phyloP scores from a whole-genome alignment of 2,888 invertebrate species.

The Synanthedon formicaeformis region DNA sequence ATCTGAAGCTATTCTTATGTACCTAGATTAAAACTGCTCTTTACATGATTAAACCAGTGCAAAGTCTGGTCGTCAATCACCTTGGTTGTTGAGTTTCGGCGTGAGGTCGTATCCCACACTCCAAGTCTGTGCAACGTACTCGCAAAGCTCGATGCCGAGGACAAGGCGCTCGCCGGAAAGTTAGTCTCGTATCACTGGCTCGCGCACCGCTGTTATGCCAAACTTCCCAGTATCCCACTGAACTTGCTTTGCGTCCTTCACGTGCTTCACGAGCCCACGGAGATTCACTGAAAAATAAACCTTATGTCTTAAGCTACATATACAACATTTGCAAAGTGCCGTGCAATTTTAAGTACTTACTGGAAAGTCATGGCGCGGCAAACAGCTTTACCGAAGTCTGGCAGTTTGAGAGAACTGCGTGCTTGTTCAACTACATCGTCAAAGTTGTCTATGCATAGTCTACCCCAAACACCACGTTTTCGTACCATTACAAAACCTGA shows the following conservation, averaged over 20 bases:
- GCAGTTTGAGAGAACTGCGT: slow-evolving; percentile 72
- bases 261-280: slow-evolving; percentile 55
- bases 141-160: slow-evolving; percentile 73
- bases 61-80: background rate
- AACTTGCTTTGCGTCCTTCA: slow-evolving; percentile 43
- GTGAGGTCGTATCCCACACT: slow-evolving; percentile 79
- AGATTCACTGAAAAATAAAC: slow-evolving; percentile 31
- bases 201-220: slow-evolving; percentile 66
- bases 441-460: slow-evolving; percentile 79
- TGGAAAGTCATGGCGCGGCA: slow-evolving; percentile 82
- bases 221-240: slow-evolving; percentile 71
- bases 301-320: background rate
- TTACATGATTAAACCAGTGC: too few relatives aligned
- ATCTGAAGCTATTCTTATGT: too few relatives aligned
- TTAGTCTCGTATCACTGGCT: slow-evolving; percentile 71
- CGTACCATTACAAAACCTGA: slow-evolving; percentile 79
- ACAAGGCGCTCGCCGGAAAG: slow-evolving; percentile 76
- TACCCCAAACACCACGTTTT: slow-evolving; percentile 82
- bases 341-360: slow-evolving; percentile 47
- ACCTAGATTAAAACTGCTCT: too few relatives aligned
- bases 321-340: background rate
- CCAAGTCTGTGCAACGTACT: slow-evolving; percentile 75
- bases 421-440: slow-evolving; percentile 70
- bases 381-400: slow-evolving; percentile 80
- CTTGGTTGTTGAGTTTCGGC: slow-evolving; percentile 75